phyloP scores from a whole-genome alignment of 2,797 vertebrate species.

The Onychomys leucogaster region DNA sequence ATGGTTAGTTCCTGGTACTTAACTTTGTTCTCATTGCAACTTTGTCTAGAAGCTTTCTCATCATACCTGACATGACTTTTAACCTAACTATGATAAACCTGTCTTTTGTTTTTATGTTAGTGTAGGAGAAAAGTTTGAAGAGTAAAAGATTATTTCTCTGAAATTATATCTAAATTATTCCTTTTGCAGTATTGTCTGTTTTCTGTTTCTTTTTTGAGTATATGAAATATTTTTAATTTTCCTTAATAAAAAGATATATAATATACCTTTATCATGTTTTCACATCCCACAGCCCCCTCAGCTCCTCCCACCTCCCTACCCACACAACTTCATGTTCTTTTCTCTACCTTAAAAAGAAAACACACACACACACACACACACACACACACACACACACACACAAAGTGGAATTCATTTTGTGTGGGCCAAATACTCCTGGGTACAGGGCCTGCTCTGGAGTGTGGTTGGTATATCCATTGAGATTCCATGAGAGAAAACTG shows the following conservation, averaged over 20 bases:
- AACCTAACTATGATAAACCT: not conserved
- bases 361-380: too few relatives aligned
- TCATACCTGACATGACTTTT: not conserved
- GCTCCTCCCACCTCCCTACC: not conserved
- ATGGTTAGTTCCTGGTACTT: slow-evolving; percentile 68
- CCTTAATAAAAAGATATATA: not conserved
- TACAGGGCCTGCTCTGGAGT: not conserved
- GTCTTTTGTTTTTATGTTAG: slow-evolving; percentile 6
- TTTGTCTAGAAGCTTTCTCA: slow-evolving; percentile 56
- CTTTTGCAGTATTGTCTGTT: not conserved
- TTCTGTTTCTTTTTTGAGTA: not conserved
- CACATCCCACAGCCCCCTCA: not conserved
- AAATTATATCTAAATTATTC: not conserved
- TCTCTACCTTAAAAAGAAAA: not conserved
- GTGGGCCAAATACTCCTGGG: not conserved
- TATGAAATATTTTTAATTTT: not conserved
- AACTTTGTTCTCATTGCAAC: slow-evolving; percentile 54
- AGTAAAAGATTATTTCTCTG: slow-evolving; percentile 50
- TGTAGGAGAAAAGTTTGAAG: slow-evolving; percentile 2
- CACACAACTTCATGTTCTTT: not conserved
- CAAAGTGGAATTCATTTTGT: not conserved
- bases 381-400: too few relatives aligned
- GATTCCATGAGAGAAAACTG: not conserved
- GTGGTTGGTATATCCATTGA: not conserved
- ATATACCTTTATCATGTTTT: not conserved